Evolutionary conservation across 2,888 invertebrate species (phyloP).

Genomic region (Rhorus exstirpatorius): DNA sequence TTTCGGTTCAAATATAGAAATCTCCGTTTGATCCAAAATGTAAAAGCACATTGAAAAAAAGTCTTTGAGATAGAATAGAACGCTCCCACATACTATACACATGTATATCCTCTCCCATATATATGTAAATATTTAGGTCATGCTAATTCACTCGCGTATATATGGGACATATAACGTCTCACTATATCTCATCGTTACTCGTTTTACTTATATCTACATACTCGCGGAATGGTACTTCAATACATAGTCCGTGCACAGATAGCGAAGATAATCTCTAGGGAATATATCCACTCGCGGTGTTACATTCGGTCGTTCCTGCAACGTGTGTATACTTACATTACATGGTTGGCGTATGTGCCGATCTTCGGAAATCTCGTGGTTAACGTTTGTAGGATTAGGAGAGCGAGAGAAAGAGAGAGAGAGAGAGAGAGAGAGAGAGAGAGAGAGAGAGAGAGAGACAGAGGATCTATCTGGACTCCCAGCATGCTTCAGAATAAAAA

Average conservation of each 20-base stretch:
- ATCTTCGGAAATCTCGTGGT: conserved; percentile 57
- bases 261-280: conserved; percentile 46
- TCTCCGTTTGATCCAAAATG: no score
- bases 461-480: neutral
- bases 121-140: no score
- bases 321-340: conserved; percentile 15
- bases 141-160: no score
- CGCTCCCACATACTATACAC: no score
- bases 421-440: neutral
- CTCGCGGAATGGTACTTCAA: conserved; percentile 27
- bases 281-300: conserved; percentile 33
- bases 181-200: no score
- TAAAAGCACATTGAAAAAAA: no score
- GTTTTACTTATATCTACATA: conserved; percentile 27
- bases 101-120: no score
- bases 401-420: conserved; percentile 32
- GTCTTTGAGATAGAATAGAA: no score
- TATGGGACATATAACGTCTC: no score
- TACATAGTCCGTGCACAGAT: conserved; percentile 35
- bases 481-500: conserved; percentile 53
- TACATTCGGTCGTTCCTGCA: conserved; percentile 47
- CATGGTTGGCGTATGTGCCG: conserved; percentile 7
- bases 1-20: no score
- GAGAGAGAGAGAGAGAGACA: no score
- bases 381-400: conserved; percentile 28